phyloP scores from a whole-genome alignment of 2,113 vertebrate genomes.

The Polypterus senegalus region DNA sequence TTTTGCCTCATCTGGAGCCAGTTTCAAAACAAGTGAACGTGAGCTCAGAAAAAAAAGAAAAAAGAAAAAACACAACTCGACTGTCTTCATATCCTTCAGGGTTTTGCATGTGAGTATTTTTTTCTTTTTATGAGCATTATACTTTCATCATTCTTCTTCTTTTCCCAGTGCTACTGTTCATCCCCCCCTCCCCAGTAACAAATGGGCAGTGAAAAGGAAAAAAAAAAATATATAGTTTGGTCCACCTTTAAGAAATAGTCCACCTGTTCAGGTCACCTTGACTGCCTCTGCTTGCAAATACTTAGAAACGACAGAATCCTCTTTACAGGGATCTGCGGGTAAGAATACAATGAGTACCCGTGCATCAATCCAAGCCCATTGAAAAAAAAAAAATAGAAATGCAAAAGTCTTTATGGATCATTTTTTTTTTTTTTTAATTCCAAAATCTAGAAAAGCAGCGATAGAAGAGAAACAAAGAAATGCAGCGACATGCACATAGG shows the following conservation, averaged over 20 bases:
- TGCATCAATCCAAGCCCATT: conserved; percentile 58
- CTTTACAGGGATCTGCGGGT: conserved; percentile 88
- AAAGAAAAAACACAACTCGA: too few relatives aligned
- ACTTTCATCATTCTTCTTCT: too few relatives aligned
- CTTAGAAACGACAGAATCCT: conserved; percentile 84
- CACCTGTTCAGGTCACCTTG: conserved; percentile 75
- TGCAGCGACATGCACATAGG: conserved; percentile 65
- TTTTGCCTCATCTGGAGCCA: too few relatives aligned
- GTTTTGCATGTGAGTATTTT: too few relatives aligned
- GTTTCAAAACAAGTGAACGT: too few relatives aligned
- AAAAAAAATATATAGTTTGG: conserved; percentile 33
- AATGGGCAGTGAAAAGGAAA: conserved; percentile 16
- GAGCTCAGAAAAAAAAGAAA: too few relatives aligned
- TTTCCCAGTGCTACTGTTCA: background rate
- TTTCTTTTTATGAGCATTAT: too few relatives aligned
- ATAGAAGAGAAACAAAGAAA: conserved; percentile 40
- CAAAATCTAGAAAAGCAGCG: conserved; percentile 21
- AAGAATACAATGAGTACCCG: conserved; percentile 83
- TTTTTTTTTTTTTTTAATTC: conserved; percentile 9
- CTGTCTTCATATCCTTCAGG: too few relatives aligned
- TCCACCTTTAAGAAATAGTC: conserved; percentile 37
- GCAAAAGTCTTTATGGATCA: conserved; percentile 2
- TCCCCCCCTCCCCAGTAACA: conserved; percentile 9
- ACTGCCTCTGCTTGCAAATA: conserved; percentile 84
- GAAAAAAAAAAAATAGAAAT: conserved; percentile 23